phyloP scores from a whole-genome alignment of 2,797 vertebrate genomes.

The Gephyroberyx darwinii region DNA sequence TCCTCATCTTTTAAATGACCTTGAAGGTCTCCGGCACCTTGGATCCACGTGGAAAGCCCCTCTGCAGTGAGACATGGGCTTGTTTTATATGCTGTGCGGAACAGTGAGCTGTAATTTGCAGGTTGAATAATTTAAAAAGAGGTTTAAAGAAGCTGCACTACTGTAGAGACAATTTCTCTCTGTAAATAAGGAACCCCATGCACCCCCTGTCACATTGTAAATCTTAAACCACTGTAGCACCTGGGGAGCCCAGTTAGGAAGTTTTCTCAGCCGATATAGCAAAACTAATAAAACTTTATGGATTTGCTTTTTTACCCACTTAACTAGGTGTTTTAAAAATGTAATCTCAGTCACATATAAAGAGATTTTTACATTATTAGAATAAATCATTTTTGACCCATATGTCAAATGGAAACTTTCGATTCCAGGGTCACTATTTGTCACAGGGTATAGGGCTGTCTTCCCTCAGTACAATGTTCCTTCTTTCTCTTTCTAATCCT shows the following conservation, averaged over 20 bases:
- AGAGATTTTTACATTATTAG: neutral
- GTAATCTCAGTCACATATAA: neutral
- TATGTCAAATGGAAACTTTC: neutral
- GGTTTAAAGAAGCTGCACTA: conserved; percentile 32
- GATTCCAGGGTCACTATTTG: neutral
- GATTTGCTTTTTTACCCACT: too few relatives aligned
- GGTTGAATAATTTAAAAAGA: conserved; percentile 63
- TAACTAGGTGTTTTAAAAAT: neutral
- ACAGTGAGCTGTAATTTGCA: conserved; percentile 52
- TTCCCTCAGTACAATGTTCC: neutral
- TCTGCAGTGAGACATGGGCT: conserved; percentile 45
- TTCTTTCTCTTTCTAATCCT: neutral
- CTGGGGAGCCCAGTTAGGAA: conserved; percentile 3
- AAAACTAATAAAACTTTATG: neutral
- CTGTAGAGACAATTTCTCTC: conserved; percentile 20
- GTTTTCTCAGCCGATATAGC: neutral
- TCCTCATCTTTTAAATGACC: conserved; percentile 59
- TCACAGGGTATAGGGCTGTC: neutral
- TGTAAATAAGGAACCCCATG: conserved; percentile 16
- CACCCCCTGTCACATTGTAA: conserved; percentile 7
- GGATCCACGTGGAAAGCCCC: conserved; percentile 24
- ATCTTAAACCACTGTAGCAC: neutral
- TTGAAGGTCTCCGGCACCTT: conserved; percentile 53
- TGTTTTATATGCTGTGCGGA: conserved; percentile 58
- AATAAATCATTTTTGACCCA: neutral